Evolutionary conservation across 1,140 invertebrate genomes (phyloP).

Genomic region (Drosophila nannoptera): DNA sequence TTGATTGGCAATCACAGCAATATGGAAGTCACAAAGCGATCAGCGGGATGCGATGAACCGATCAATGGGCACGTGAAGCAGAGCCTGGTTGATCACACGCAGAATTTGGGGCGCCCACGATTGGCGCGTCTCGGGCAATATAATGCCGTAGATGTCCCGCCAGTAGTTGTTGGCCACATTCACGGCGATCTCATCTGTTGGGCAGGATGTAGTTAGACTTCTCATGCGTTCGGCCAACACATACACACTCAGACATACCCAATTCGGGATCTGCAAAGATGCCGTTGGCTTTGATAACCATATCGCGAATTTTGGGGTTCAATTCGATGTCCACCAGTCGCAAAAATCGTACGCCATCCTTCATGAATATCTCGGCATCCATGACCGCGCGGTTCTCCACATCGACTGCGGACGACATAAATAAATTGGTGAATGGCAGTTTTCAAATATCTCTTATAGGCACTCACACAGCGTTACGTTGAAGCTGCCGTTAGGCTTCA

Average conservation of each 20-base stretch:
- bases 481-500: slow-evolving; percentile 73
- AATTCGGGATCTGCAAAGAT: slow-evolving; percentile 74
- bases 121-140: slow-evolving; percentile 70
- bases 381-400: slow-evolving; percentile 48
- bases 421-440: background rate
- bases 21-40: slow-evolving; percentile 6
- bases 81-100: slow-evolving; percentile 58
- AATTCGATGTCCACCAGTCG: slow-evolving; percentile 53
- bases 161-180: slow-evolving; percentile 76
- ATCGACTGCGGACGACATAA: slow-evolving; percentile 41
- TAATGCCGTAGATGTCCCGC: slow-evolving; percentile 70
- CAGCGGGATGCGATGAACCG: slow-evolving; percentile 35
- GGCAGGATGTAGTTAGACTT: background rate
- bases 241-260: slow-evolving; percentile 38
- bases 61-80: slow-evolving; percentile 66
- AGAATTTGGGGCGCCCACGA: slow-evolving; percentile 68
- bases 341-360: slow-evolving; percentile 59
- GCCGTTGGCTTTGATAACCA: slow-evolving; percentile 69
- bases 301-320: slow-evolving; percentile 58
- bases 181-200: slow-evolving; percentile 63
- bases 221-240: no score
- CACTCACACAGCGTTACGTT: slow-evolving; percentile 72
- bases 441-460: background rate
- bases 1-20: slow-evolving; percentile 23
- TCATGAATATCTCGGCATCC: slow-evolving; percentile 58